Percentiles rank a stretch among this genome's conserved stretches.
Conservation (phyloP, 1,140 invertebrate genomes). For the Nymphalis io region DNA sequence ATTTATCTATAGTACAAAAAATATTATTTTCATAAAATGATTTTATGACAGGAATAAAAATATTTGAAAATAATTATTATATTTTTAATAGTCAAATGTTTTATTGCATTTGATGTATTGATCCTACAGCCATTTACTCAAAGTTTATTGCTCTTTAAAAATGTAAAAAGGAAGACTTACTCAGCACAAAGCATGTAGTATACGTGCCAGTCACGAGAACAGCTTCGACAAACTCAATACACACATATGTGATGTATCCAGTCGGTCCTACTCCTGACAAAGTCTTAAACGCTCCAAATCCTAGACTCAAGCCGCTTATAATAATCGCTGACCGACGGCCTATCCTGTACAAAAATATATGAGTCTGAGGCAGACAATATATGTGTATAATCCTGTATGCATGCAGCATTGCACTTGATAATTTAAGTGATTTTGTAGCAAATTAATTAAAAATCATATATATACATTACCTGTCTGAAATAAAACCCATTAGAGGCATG, state of each 20-base stretch:
- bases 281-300: constrained; percentile 37
- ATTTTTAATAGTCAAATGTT: too few species aligned
- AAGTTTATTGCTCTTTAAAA: neutral
- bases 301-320: constrained; percentile 38
- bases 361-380: neutral
- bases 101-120: too few species aligned
- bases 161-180: constrained; percentile 26
- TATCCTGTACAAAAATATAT: constrained; percentile 18
- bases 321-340: constrained; percentile 44
- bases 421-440: too few species aligned
- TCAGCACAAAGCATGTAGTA: constrained; percentile 48
- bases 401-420: too few species aligned
- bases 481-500: constrained; percentile 83
- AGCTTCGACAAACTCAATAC: constrained; percentile 48
- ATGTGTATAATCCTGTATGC: too few species aligned
- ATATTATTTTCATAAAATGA: too few species aligned
- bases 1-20: neutral
- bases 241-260: constrained; percentile 43
- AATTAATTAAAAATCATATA: too few species aligned
- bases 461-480: constrained; percentile 82
- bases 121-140: too few species aligned
- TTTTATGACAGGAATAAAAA: too few species aligned
- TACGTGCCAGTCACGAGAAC: constrained; percentile 45
- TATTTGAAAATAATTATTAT: too few species aligned
- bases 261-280: constrained; percentile 32